phyloP scores from a whole-genome alignment of 2,113 vertebrate species.

The Eulemur rufifrons region DNA sequence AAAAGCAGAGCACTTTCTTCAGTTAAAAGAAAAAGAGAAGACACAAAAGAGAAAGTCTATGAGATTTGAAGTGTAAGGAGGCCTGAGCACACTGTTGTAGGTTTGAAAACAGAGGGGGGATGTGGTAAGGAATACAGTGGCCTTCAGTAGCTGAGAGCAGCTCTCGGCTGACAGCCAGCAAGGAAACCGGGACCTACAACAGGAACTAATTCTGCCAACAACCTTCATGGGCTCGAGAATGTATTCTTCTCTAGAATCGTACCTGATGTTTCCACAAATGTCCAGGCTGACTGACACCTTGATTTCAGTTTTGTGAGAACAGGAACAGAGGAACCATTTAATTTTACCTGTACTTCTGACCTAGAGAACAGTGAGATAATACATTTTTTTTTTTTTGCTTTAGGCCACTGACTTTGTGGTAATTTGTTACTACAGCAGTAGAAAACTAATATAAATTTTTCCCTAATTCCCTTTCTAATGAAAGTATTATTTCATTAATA shows the following conservation, averaged over 20 bases:
- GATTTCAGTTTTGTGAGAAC: neutral
- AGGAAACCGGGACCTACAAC: neutral
- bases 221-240: neutral
- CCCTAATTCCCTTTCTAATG: neutral
- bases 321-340: neutral
- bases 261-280: neutral
- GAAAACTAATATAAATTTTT: neutral
- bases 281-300: too few species aligned
- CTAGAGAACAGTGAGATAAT: neutral
- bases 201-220: neutral
- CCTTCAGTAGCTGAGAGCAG: neutral
- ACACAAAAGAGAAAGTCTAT: neutral
- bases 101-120: neutral
- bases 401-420: neutral
- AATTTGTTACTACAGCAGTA: neutral
- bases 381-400: neutral
- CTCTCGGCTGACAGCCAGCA: neutral
- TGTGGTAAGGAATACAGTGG: neutral
- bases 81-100: neutral
- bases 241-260: neutral
- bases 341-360: neutral
- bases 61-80: neutral
- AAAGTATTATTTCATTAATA: constrained; percentile 6
- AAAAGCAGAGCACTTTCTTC: neutral
- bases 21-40: neutral